Evolutionary conservation across 2,888 invertebrate species (phyloP).

Genomic region (Nemotelus pantherinus): DNA sequence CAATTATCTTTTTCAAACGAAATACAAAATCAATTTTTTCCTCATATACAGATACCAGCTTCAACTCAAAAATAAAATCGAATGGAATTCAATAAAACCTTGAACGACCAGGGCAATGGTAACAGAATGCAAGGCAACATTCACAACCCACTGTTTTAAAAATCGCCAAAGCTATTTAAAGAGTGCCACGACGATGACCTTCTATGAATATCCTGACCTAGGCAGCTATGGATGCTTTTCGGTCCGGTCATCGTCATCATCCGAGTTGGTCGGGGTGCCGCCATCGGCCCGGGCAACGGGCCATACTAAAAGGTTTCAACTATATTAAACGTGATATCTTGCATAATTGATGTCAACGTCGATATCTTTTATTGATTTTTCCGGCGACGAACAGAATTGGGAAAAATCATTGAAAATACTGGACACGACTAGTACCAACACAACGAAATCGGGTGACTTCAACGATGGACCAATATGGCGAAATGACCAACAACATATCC

Average conservation of each 20-base stretch:
- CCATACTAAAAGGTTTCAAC: slow-evolving; percentile 37
- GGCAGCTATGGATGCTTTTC: neutral
- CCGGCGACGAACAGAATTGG: neutral
- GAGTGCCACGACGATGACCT: neutral
- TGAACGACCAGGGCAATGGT: neutral
- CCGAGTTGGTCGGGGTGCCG: neutral
- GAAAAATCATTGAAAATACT: slow-evolving; percentile 35
- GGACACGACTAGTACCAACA: neutral
- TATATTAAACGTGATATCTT: slow-evolving; percentile 41
- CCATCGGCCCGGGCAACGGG: neutral
- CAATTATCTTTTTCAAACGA: neutral
- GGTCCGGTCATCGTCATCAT: neutral
- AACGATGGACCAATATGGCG: neutral
- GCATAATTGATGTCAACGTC: slow-evolving; percentile 37
- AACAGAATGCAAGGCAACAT: neutral
- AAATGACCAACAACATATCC: neutral
- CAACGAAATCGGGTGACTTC: neutral
- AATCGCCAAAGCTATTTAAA: neutral
- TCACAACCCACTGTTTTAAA: neutral
- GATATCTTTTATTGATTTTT: slow-evolving; percentile 32
- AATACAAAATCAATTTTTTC: neutral
- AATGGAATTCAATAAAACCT: slow-evolving; percentile 22
- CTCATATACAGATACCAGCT: neutral
- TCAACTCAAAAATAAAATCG: slow-evolving; percentile 12
- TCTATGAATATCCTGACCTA: neutral